Base-by-base conservation (phyloP, 2,113 vertebrate genomes). In the Lethenteron camtschaticum region DNA sequence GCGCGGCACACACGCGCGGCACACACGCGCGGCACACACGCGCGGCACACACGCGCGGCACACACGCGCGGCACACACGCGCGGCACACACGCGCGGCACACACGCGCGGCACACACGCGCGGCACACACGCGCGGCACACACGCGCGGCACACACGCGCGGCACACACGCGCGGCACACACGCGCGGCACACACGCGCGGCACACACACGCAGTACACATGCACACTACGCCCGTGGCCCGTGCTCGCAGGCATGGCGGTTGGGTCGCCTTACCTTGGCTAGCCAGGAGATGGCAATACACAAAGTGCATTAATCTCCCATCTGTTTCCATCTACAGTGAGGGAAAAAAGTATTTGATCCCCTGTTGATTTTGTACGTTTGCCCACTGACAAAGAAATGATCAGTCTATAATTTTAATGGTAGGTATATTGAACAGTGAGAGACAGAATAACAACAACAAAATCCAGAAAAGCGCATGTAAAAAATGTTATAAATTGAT, bases 21-120 rank as follows among this genome's bases (percentile, higher is more conserved):
- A 56, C 57, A 1, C 0, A 72, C 0, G 3, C 55, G 13, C n/a
- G 24, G 58, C 11, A 24, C 1, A 12, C 20, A 20, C 20, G 3
- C 20, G 20, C 20, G 20, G 20, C 20, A 56, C 57, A 1, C 0
- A 72, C 0, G 1, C 55, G 13, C n/a, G 24, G 58, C 11, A 24
- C 1, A 12, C 20, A 20, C 20, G 2, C 20, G 20, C 20, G 20
- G 20, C 20, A 1, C 0, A 72, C 0, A 12, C 20, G 20, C 20
- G 20, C 20, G 20, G 20, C 20, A 20, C 20, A 20, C 20, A 72
- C 0, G 3, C 55, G 13, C n/a, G 24, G 58, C 11, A 24, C 1
- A 12, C 18, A 20, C 20, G 2, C 20, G 20, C 20, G 20, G 20
- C 20, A 1, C 0, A 72, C 0, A 41, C n/a, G n/a, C 55, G 13